A percentile compares a stretch with the other conserved stretches of the same genome.
These are phyloP conservation scores for Macrotus californicus DNA, from an alignment of 2,113 vertebrate genomes.

Conservation along the genomic window DNA sequence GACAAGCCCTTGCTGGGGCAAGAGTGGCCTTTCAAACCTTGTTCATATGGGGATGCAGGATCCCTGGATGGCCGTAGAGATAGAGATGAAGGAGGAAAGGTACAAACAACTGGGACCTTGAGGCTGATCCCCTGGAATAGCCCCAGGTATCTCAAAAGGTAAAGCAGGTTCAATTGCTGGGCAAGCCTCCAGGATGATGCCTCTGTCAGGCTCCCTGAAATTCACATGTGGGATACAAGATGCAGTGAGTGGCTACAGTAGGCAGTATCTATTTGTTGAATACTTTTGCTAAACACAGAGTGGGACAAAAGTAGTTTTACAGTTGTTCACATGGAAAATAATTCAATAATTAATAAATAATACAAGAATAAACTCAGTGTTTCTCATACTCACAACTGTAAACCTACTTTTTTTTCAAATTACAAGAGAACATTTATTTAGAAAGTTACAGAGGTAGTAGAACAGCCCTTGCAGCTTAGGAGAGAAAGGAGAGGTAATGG, in stretches of 20 bases:
- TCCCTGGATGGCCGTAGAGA: background rate
- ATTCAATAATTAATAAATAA: too few species aligned
- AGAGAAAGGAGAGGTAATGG: too few species aligned
- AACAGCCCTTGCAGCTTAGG: too few species aligned
- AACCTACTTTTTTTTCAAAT: too few species aligned
- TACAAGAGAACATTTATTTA: too few species aligned
- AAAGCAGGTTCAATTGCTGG: background rate
- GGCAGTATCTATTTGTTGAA: background rate
- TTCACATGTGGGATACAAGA: background rate
- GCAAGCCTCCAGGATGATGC: background rate
- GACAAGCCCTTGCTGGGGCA: background rate
- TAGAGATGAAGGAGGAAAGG: background rate
- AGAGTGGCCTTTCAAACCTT: background rate
- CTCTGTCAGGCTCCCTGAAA: background rate
- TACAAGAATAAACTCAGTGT: too few species aligned
- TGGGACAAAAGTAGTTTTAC: background rate
- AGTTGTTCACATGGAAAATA: background rate
- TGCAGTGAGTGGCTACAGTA: background rate
- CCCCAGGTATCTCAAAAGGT: background rate
- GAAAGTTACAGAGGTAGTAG: too few species aligned
- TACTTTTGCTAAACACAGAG: background rate
- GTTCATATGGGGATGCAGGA: background rate
- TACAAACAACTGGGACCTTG: background rate
- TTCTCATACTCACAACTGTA: too few species aligned
- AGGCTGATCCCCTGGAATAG: background rate